Base-by-base conservation (phyloP, 2,888 invertebrate genomes). In the Danaus chrysippus region DNA sequence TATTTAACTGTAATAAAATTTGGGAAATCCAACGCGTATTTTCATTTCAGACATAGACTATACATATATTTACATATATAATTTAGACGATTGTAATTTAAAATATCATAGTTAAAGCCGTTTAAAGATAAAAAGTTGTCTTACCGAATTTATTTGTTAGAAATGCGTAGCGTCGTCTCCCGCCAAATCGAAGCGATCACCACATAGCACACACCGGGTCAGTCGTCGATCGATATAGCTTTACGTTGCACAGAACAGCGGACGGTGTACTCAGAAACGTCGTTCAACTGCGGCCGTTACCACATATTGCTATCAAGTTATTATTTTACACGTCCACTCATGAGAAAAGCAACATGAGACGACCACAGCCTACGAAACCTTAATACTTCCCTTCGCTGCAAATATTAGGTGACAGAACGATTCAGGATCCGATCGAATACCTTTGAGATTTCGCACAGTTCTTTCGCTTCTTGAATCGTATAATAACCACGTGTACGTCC, bases 341-440 rank as follows among this genome's bases (percentile, higher is more conserved):
- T 90, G 91, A 90, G 91, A 91, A 91, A 91, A 88, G 91, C 86
- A 90, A 91, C 87, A 75, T 83, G 91, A 91, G 87, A 89, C 88
- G 90, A 91, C 91, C 91, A 86, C 90, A 91, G 80, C 82, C 87
- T 80, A 85, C 87, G 90, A 91, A 90, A 90, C 91, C 91, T 89
- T 89, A 91, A 86, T 90, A 90, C 90, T 89, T 89, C 90, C 90
- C 89, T 90, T 88, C 87, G 84, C 79, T 88, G 84, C 85, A 86
- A 85, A 91, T 90, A 90, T 91, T 85, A 83, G 82, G 87, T 91
- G 88, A 89, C 91, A 89, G 82, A 85, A 82, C 76, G 79, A 76
- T 78, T 79, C 78, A 77, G 78, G 75, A 79, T 78, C 77, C 79
- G 79, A 83, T 83, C 82, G 75, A 78, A 76, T 81, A 78, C 76